Conservation (phyloP, 2,888 invertebrate species). For the Thysanoteuthis rhombus region DNA sequence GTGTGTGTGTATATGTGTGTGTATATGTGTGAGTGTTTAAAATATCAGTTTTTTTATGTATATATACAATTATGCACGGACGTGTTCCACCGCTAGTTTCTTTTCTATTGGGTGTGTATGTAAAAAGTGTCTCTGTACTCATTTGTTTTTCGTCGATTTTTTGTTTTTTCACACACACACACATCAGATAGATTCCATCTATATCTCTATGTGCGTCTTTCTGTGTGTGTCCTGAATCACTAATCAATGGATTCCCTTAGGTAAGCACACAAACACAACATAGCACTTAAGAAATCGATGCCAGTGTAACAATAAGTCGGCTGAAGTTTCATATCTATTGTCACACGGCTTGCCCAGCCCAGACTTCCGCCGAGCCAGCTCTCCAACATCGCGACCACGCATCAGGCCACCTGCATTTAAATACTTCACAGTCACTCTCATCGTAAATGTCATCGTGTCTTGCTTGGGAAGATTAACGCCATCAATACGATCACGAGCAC, state of each 20-base stretch:
- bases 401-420: not conserved
- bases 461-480: not conserved
- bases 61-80: too few species aligned
- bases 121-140: not conserved
- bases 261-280: not conserved
- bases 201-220: not conserved
- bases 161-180: too few species aligned
- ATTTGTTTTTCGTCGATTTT: too few species aligned
- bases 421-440: not conserved
- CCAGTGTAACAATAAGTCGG: not conserved
- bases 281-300: conserved; percentile 12
- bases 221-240: not conserved
- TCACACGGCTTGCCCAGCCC: not conserved
- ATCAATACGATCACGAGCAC: not conserved
- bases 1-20: not conserved
- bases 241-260: not conserved
- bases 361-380: too few species aligned
- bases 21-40: too few species aligned
- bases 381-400: too few species aligned
- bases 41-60: too few species aligned
- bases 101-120: too few species aligned
- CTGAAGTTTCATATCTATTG: not conserved
- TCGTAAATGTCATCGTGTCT: not conserved
- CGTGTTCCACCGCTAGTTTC: too few species aligned
- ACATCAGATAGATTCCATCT: not conserved